These are phyloP conservation scores for Andrena bicolor DNA, from an alignment of 2,888 invertebrate species.

Conservation along the genomic window DNA sequence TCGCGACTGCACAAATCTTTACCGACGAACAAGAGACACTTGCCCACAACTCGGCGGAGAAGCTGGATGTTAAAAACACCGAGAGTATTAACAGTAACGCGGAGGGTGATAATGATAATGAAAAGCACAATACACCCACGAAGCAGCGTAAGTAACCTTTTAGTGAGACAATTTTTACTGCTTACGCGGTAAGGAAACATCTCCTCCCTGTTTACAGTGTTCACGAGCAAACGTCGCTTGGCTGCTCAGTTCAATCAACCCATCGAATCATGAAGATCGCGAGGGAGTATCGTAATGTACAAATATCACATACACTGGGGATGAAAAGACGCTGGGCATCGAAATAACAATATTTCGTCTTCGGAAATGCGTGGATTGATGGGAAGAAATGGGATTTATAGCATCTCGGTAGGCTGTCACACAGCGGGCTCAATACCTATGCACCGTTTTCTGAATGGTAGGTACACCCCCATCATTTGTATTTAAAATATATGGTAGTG, in stretches of 20 bases:
- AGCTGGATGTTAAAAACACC: slow-evolving; percentile 60
- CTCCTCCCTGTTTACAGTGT: slow-evolving; percentile 71
- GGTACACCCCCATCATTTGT: slow-evolving; percentile 64
- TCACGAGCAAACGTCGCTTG: slow-evolving; percentile 84
- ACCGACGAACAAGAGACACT: slow-evolving; percentile 47
- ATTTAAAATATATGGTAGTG: slow-evolving; percentile 41
- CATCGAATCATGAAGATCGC: slow-evolving; percentile 61
- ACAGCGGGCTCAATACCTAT: slow-evolving; percentile 64
- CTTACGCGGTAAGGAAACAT: not conserved
- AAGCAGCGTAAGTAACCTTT: slow-evolving; percentile 76
- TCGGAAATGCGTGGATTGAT: slow-evolving; percentile 33
- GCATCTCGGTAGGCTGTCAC: slow-evolving; percentile 54
- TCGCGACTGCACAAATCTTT: not conserved
- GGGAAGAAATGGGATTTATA: slow-evolving; percentile 35
- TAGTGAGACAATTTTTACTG: not conserved
- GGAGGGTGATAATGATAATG: slow-evolving; percentile 71
- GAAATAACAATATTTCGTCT: slow-evolving; percentile 20
- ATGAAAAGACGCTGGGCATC: slow-evolving; percentile 11
- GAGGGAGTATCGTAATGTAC: slow-evolving; percentile 10
- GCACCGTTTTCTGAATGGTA: slow-evolving; percentile 62
- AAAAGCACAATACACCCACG: slow-evolving; percentile 74
- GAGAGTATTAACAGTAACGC: slow-evolving; percentile 63
- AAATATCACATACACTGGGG: slow-evolving; percentile 14
- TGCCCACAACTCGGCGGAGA: slow-evolving; percentile 64
- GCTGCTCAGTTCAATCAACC: slow-evolving; percentile 85